These are phyloP conservation scores for Bombyx mandarina DNA, from an alignment of 1,140 invertebrate species.

Conservation along the genomic window DNA sequence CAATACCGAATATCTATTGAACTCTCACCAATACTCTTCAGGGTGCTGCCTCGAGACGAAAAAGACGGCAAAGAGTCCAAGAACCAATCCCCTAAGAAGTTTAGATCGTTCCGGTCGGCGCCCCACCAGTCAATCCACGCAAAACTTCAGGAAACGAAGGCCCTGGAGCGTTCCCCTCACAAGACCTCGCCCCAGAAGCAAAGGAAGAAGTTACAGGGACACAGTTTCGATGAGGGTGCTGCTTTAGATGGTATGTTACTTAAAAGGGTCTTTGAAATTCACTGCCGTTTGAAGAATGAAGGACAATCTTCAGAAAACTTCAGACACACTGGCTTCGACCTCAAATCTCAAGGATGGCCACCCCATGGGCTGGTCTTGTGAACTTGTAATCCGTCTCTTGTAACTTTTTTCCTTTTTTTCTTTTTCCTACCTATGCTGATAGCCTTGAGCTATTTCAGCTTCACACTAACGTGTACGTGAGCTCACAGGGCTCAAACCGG, in stretches of 20 bases:
- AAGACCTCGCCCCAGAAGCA: conserved; percentile 68
- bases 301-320: background rate
- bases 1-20: background rate
- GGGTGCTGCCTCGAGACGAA: conserved; percentile 87
- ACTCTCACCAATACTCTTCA: conserved; percentile 31
- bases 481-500: too few relatives aligned
- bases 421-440: too few relatives aligned
- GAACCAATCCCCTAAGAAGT: conserved; percentile 75
- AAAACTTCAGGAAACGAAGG: conserved; percentile 65
- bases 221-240: conserved; percentile 64
- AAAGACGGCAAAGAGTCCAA: conserved; percentile 90
- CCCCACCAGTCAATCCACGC: conserved; percentile 70
- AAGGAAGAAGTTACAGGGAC: conserved; percentile 66
- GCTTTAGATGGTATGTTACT: conserved; percentile 46
- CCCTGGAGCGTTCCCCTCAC: conserved; percentile 53
- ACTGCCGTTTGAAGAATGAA: too few relatives aligned
- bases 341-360: too few relatives aligned
- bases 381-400: too few relatives aligned
- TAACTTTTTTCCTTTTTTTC: too few relatives aligned
- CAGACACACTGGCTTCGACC: background rate
- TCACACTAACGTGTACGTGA: too few relatives aligned
- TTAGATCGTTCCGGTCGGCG: conserved; percentile 64
- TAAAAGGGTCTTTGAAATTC: too few relatives aligned
- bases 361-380: too few relatives aligned
- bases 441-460: too few relatives aligned